Conservation (phyloP, 2,888 invertebrate species). For the Athalia cordata region DNA sequence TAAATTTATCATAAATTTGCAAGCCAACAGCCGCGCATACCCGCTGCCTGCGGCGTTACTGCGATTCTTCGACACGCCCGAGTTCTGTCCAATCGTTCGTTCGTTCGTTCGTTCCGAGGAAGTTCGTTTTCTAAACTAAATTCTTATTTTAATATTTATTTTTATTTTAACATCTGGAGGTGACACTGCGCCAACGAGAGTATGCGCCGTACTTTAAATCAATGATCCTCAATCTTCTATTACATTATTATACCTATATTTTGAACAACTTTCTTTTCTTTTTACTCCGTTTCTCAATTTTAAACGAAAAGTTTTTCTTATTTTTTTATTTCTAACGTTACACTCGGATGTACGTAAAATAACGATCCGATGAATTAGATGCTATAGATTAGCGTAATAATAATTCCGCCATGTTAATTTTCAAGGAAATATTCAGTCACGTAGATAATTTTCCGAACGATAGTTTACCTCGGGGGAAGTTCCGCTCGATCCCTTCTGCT, state of each 20-base stretch:
- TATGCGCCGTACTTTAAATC: not conserved
- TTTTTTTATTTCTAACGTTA: not conserved
- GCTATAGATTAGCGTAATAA: not conserved
- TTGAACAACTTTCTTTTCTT: too few species aligned
- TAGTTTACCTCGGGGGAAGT: constrained; percentile 32
- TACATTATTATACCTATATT: not conserved
- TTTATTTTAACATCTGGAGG: constrained; percentile 5
- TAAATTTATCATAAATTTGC: constrained; percentile 40
- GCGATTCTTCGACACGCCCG: constrained; percentile 41
- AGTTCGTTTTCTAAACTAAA: constrained; percentile 15
- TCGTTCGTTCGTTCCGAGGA: not conserved
- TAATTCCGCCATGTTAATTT: constrained; percentile 3
- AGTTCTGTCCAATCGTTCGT: constrained; percentile 30
- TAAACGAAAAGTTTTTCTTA: not conserved
- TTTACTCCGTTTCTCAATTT: not conserved
- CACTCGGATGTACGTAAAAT: not conserved
- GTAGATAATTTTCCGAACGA: constrained; percentile 36
- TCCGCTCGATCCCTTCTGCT: not conserved
- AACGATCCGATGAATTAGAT: not conserved
- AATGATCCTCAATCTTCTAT: not conserved
- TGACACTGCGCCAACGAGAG: constrained; percentile 32
- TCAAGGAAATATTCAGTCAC: constrained; percentile 29
- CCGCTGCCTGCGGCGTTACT: constrained; percentile 29
- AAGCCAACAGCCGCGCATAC: constrained; percentile 8
- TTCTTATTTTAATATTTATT: not conserved